Evolutionary conservation across 2,113 vertebrate species (phyloP), one percentile per base, ranked within the genome.

Genomic region (Carassius auratus): DNA sequence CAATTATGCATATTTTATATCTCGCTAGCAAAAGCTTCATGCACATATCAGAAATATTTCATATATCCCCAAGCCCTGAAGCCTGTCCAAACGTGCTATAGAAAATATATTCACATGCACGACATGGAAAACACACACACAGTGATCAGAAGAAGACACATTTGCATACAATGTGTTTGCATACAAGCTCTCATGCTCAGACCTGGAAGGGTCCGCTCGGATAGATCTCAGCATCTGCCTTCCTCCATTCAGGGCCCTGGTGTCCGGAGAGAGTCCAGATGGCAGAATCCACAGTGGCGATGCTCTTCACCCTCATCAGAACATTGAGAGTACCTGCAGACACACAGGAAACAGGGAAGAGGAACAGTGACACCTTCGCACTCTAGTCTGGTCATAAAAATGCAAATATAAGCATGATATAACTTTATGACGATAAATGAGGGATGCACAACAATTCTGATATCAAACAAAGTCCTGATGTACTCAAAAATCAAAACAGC

Each of bases 201-300:
- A 59, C 17, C 97, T 99, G 98, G 91, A 99, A 99, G 26, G 98
- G 97, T 62, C 97, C 97, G 0, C 95, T 95, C 0, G 98, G 97
- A 90, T 94, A 97, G 90, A 99, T 95, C 87, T 96, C 96, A 71
- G 98, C 94, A 0, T 95, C 96, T 1, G 95, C 97, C 89, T 96
- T 97, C 86, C 93, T 97, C 98, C 98, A 99, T 89, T 94, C 91
- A 0, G 97, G 94, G 1, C 97, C 97, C 74, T 96, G 96, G 89
- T 97, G 95, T 50, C 97, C 97, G 0, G 95, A 96, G 90, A 96
- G 96, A 0, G 94, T 94, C 98, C 97, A 99, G 33, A 95, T 94
- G 12, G 96, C 92, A 0, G 94, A 95, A 90, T 99, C 97, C 61
- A 97, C 93, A 23, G 93, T 92, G 61, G 96, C 95, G 52, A 96